Evolutionary conservation across 2,888 invertebrate genomes (phyloP).

Genomic region (Andrena praecox): DNA sequence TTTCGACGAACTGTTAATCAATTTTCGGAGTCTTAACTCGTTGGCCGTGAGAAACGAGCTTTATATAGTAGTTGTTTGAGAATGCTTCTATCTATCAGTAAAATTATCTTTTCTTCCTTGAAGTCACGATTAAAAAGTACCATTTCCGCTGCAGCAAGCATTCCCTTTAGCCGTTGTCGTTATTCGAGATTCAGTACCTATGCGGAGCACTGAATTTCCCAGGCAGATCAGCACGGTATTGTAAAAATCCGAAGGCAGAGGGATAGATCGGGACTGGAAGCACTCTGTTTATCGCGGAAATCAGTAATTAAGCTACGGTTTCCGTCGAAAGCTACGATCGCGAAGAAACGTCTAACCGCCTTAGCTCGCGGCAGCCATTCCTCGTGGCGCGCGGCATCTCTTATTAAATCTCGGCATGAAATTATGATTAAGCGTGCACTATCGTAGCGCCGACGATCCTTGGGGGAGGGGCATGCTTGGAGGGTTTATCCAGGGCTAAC

Average conservation of each 20-base stretch:
- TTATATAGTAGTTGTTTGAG: too few relatives aligned
- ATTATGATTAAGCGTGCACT: conserved; percentile 68
- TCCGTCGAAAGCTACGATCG: conserved; percentile 38
- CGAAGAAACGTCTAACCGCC: conserved; percentile 54
- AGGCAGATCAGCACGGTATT: neutral
- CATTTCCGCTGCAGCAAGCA: too few relatives aligned
- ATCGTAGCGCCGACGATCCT: conserved; percentile 56
- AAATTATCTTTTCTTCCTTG: too few relatives aligned
- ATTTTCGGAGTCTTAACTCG: too few relatives aligned
- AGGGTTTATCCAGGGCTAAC: conserved; percentile 43
- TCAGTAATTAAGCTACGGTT: conserved; percentile 76
- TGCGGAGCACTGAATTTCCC: neutral
- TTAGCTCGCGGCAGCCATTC: conserved; percentile 63
- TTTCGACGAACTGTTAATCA: too few relatives aligned
- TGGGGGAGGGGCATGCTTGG: conserved; percentile 39
- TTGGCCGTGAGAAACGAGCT: too few relatives aligned
- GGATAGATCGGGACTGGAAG: neutral
- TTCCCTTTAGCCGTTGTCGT: too few relatives aligned
- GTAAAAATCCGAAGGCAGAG: neutral
- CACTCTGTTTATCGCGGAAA: conserved; percentile 69
- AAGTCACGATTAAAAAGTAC: too few relatives aligned
- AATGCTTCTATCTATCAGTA: too few relatives aligned
- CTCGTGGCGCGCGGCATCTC: conserved; percentile 66
- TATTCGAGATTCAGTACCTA: neutral
- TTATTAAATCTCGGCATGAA: conserved; percentile 77